Percentiles rank a stretch among this genome's conserved stretches.
Conservation (phyloP, 2,888 invertebrate species). For the Sphaerophoria taeniata region DNA sequence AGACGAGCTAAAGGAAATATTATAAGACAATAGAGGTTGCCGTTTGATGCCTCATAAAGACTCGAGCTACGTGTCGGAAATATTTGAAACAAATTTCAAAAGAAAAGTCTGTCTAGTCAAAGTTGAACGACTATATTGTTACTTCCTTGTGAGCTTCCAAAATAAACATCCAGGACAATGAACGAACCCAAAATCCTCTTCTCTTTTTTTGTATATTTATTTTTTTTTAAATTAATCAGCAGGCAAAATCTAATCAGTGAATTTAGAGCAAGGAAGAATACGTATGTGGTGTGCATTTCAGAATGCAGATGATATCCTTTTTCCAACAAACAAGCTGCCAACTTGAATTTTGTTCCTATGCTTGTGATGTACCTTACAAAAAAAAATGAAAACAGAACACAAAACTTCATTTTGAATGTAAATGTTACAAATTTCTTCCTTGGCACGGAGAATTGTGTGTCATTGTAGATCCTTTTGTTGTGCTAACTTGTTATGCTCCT, state of each 20-base stretch:
- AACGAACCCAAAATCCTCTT: slow-evolving; percentile 7
- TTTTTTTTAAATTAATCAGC: slow-evolving; percentile 46
- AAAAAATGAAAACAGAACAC: neutral
- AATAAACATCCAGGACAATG: neutral
- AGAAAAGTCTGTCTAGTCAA: slow-evolving; percentile 35
- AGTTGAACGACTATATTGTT: slow-evolving; percentile 35
- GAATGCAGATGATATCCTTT: slow-evolving; percentile 29
- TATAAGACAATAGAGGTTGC: slow-evolving; percentile 32
- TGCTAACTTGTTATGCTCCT: slow-evolving; percentile 54
- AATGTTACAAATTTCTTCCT: slow-evolving; percentile 41
- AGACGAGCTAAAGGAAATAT: neutral
- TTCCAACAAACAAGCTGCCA: slow-evolving; percentile 17
- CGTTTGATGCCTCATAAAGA: slow-evolving; percentile 53
- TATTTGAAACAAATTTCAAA: slow-evolving; percentile 56
- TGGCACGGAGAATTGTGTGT: slow-evolving; percentile 62
- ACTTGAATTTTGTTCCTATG: slow-evolving; percentile 32
- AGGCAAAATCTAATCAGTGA: slow-evolving; percentile 50
- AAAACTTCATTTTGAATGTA: slow-evolving; percentile 39
- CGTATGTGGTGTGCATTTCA: neutral
- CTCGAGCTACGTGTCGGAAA: slow-evolving; percentile 55
- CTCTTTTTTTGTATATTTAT: slow-evolving; percentile 3
- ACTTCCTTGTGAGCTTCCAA: slow-evolving; percentile 1
- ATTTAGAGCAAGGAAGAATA: slow-evolving; percentile 38
- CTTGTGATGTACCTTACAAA: neutral
- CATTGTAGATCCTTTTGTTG: slow-evolving; percentile 54